Conservation (phyloP, 2,888 invertebrate genomes). For the Pachliopta kotzebuea region DNA sequence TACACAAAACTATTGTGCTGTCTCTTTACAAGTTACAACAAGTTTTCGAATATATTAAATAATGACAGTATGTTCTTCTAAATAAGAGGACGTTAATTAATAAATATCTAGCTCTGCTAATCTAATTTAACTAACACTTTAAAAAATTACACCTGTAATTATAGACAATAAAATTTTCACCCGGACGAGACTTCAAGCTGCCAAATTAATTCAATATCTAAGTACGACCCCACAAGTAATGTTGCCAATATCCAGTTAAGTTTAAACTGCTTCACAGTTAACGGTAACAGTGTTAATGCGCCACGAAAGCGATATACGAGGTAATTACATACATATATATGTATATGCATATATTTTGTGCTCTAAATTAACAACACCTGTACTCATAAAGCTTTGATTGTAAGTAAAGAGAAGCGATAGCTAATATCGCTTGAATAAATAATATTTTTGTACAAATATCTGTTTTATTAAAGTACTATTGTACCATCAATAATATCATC, state of each 20-base stretch:
- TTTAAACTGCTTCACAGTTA: slow-evolving; percentile 34
- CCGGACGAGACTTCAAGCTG: slow-evolving; percentile 15
- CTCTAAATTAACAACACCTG: slow-evolving; percentile 62
- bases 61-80: no score
- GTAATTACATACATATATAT: slow-evolving; percentile 44
- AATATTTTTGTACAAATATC: no score
- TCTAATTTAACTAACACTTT: neutral
- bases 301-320: slow-evolving; percentile 40
- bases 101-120: neutral
- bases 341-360: slow-evolving; percentile 45
- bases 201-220: slow-evolving; percentile 19
- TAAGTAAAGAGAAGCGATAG: slow-evolving; percentile 24
- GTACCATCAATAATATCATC: no score
- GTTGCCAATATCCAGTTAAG: slow-evolving; percentile 23
- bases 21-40: no score
- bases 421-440: neutral
- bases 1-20: no score
- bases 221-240: slow-evolving; percentile 16
- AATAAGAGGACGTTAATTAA: no score
- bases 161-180: neutral
- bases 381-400: slow-evolving; percentile 29
- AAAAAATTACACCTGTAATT: neutral
- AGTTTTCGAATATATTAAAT: no score
- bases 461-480: no score
- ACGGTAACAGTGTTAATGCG: slow-evolving; percentile 32